Conservation (phyloP, 2,113 vertebrate species). For the Halichoeres trimaculatus region DNA sequence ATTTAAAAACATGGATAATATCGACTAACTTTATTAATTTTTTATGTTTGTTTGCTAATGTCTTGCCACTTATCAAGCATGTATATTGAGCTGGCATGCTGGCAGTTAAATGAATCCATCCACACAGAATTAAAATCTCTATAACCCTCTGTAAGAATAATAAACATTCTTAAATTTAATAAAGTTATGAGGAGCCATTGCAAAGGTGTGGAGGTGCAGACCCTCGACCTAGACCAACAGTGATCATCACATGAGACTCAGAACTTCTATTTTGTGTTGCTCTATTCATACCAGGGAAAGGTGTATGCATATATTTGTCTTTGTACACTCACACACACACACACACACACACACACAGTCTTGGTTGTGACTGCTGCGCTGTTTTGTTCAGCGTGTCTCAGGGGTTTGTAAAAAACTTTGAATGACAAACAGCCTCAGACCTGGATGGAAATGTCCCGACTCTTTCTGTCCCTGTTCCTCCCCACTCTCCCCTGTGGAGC, state of each 20-base stretch:
- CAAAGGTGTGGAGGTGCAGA: too few relatives aligned
- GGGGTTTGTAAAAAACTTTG: background rate
- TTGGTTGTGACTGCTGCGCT: background rate
- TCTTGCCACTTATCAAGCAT: too few relatives aligned
- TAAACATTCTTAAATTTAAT: too few relatives aligned
- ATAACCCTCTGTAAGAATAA: too few relatives aligned
- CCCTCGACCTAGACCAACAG: too few relatives aligned
- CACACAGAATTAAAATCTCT: too few relatives aligned
- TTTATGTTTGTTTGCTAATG: too few relatives aligned
- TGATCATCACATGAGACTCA: background rate
- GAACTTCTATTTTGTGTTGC: background rate
- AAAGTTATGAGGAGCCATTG: too few relatives aligned
- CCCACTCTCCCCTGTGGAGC: background rate
- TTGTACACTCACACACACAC: background rate
- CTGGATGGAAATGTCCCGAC: background rate
- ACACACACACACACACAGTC: background rate
- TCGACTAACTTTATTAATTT: too few relatives aligned
- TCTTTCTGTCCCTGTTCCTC: background rate
- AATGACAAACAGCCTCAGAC: slow-evolving; percentile 1
- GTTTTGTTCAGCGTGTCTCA: background rate
- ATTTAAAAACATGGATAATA: too few relatives aligned
- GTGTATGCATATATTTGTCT: background rate
- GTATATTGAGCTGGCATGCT: too few relatives aligned
- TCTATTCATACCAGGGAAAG: background rate
- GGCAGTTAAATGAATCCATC: too few relatives aligned